Conservation (phyloP, 2,888 invertebrate species). For the Tinea pellionella region DNA sequence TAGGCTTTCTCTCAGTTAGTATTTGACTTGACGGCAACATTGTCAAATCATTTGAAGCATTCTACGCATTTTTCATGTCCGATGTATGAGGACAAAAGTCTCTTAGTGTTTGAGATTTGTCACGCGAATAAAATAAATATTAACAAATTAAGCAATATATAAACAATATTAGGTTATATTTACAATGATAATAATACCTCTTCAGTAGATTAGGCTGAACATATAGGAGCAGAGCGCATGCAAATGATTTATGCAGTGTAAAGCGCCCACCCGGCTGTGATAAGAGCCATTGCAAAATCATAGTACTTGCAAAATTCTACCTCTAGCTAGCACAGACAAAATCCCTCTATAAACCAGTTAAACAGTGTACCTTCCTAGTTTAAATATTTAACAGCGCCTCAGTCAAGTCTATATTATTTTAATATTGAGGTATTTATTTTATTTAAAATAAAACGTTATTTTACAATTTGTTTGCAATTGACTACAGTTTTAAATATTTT, state of each 20-base stretch:
- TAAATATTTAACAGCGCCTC: not conserved
- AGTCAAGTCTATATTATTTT: not conserved
- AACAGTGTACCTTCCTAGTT: slow-evolving; percentile 3
- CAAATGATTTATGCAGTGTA: slow-evolving; percentile 14
- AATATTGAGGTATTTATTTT: not conserved
- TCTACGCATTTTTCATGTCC: no score
- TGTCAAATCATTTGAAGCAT: no score
- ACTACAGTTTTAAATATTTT: no score
- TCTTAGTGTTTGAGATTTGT: no score
- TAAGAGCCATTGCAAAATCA: slow-evolving; percentile 13
- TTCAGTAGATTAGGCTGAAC: slow-evolving; percentile 1
- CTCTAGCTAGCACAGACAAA: slow-evolving; percentile 1
- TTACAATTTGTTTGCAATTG: no score
- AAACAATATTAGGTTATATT: not conserved
- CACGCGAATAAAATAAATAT: no score
- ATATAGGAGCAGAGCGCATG: slow-evolving; percentile 3
- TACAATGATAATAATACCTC: slow-evolving; percentile 10
- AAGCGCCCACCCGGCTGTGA: slow-evolving; percentile 14
- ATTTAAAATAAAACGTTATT: no score
- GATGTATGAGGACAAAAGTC: no score
- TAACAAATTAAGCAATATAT: no score
- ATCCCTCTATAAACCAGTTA: not conserved
- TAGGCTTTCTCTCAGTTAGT: no score
- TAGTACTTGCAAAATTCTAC: slow-evolving; percentile 2
- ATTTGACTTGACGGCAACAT: no score